phyloP scores from a whole-genome alignment of 1,140 invertebrate genomes.

The Drosophila ananassae region DNA sequence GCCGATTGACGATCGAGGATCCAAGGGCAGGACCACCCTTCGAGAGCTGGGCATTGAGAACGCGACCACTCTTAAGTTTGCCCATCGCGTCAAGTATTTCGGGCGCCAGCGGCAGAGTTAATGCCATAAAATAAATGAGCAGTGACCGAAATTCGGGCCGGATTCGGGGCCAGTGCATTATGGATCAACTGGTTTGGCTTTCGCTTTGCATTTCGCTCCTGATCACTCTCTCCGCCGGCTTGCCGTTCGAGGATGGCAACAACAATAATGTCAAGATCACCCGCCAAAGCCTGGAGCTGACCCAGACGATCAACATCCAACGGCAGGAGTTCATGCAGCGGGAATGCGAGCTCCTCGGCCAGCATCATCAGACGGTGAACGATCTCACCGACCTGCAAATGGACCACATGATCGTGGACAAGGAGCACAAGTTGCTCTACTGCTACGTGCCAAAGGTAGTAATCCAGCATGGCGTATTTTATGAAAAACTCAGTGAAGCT shows the following conservation, averaged over 20 bases:
- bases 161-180: slow-evolving; percentile 29
- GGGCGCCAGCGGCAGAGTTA: slow-evolving; percentile 63
- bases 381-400: slow-evolving; percentile 86
- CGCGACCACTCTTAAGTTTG: slow-evolving; percentile 86
- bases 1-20: slow-evolving; percentile 80
- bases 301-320: slow-evolving; percentile 86
- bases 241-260: slow-evolving; percentile 78
- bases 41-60: slow-evolving; percentile 86
- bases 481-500: neutral
- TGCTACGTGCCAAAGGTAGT: slow-evolving; percentile 96
- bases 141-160: slow-evolving; percentile 32
- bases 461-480: slow-evolving; percentile 9
- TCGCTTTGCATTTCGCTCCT: slow-evolving; percentile 44
- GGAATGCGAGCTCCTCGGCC: slow-evolving; percentile 86
- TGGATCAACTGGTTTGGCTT: slow-evolving; percentile 47
- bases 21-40: slow-evolving; percentile 83
- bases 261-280: slow-evolving; percentile 82
- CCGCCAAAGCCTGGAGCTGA: slow-evolving; percentile 86
- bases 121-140: slow-evolving; percentile 14
- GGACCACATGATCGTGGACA: slow-evolving; percentile 92
- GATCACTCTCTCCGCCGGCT: slow-evolving; percentile 16
- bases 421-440: slow-evolving; percentile 92
- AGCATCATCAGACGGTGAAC: slow-evolving; percentile 73
- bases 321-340: slow-evolving; percentile 89
- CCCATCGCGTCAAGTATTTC: slow-evolving; percentile 85